Conservation (phyloP, 2,113 vertebrate genomes). For the Ahaetulla prasina region DNA sequence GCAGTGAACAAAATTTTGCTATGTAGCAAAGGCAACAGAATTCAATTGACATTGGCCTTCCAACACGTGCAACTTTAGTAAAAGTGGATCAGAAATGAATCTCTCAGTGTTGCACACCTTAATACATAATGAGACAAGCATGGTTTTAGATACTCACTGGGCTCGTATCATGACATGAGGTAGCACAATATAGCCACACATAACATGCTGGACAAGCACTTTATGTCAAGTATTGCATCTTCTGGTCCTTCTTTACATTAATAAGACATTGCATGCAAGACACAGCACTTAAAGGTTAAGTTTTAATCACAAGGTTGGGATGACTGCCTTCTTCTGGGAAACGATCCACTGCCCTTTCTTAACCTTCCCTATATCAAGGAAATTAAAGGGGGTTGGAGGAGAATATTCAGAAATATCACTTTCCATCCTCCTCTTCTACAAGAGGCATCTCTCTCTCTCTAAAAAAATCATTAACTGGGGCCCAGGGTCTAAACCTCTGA, state of each 20-base stretch:
- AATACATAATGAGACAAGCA: background rate
- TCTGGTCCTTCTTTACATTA: background rate
- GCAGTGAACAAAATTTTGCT: background rate
- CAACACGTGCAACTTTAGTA: background rate
- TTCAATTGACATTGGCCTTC: background rate
- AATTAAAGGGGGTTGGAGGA: background rate
- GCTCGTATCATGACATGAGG: background rate
- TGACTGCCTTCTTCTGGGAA: background rate
- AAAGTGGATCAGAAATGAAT: background rate
- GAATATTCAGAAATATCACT: background rate
- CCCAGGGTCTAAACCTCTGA: background rate
- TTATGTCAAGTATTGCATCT: background rate
- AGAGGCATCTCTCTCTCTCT: background rate
- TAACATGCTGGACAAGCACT: background rate
- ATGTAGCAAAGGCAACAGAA: background rate
- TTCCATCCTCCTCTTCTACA: background rate
- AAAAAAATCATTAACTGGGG: background rate
- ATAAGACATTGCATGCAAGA: background rate
- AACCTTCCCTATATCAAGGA: background rate
- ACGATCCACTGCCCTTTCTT: background rate
- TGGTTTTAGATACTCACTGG: background rate
- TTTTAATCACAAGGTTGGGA: background rate
- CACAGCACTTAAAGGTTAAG: background rate
- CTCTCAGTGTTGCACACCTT: background rate
- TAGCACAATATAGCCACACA: background rate